These are phyloP conservation scores for Patiria pectinifera DNA, from an alignment of 53 echinoderm and acorn worm species.

Conservation along the genomic window DNA sequence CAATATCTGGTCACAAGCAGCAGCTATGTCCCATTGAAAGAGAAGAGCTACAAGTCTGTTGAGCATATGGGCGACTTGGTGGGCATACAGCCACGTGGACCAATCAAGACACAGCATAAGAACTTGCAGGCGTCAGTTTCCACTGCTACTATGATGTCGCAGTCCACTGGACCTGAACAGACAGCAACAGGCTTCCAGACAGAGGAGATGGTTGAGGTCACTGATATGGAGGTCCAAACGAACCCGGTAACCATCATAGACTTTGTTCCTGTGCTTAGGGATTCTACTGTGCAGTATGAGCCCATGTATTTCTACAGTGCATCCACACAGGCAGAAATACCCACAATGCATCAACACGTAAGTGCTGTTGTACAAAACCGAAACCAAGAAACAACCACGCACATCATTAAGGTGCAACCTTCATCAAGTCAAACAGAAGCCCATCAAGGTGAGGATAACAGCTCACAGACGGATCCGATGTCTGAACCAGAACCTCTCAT, in stretches of 20 bases:
- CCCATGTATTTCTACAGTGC: constrained; percentile 63
- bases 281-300: constrained; percentile 75
- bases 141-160: constrained; percentile 10
- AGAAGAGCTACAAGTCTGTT: constrained; percentile 32
- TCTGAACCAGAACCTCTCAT: constrained; percentile 50
- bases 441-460: constrained; percentile 23
- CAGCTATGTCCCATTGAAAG: constrained; percentile 54
- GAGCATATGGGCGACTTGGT: constrained; percentile 36
- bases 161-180: constrained; percentile 9
- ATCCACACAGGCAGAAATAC: constrained; percentile 63
- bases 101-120: constrained; percentile 6
- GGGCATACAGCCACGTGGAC: constrained; percentile 42
- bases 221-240: constrained; percentile 68
- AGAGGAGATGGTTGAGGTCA: constrained; percentile 30
- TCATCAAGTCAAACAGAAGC: constrained; percentile 56
- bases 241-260: constrained; percentile 82
- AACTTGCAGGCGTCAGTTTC: constrained; percentile 25
- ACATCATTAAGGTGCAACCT: constrained; percentile 15
- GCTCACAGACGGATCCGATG: constrained; percentile 27
- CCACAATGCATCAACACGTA: constrained; percentile 44
- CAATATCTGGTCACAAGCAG: constrained; percentile 41
- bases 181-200: constrained; percentile 43
- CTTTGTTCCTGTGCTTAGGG: constrained; percentile 73
- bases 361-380: constrained; percentile 40
- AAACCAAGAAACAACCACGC: constrained; percentile 35